Evolutionary conservation across 35 echinoderm and acorn worm species (phyloP).

Genomic region (Nesometra sesokonis): DNA sequence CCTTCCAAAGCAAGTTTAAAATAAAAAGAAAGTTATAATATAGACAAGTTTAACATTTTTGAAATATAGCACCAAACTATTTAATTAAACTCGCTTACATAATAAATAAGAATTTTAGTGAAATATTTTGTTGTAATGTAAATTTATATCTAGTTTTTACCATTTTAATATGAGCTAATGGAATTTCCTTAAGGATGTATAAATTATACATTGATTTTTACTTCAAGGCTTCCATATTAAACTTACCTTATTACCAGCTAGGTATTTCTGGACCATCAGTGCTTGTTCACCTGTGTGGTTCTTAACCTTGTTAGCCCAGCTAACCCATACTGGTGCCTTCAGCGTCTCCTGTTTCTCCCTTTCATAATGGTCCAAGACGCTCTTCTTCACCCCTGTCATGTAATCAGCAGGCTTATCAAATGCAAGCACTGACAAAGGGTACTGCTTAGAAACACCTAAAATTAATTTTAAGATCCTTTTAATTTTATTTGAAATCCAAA

Average conservation of each 20-base stretch:
- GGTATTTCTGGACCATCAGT: constrained; percentile 73
- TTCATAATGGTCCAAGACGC: constrained; percentile 20
- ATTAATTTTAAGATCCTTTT: not conserved
- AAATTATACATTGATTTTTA: too few relatives aligned
- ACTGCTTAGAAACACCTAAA: constrained; percentile 46
- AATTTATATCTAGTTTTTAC: too few relatives aligned
- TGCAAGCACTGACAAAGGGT: constrained; percentile 46
- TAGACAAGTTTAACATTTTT: too few relatives aligned
- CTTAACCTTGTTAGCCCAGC: constrained; percentile 41
- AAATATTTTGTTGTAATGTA: too few relatives aligned
- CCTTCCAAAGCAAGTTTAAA: too few relatives aligned
- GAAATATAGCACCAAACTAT: too few relatives aligned
- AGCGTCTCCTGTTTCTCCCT: constrained; percentile 28
- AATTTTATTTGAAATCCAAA: too few relatives aligned
- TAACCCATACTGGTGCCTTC: constrained; percentile 57
- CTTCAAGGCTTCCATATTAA: not conserved
- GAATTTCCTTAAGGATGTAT: too few relatives aligned
- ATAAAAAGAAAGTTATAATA: too few relatives aligned
- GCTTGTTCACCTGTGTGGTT: constrained; percentile 92
- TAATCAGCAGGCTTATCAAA: constrained; percentile 72
- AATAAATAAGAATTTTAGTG: too few relatives aligned
- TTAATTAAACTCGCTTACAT: too few relatives aligned
- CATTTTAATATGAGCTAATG: too few relatives aligned
- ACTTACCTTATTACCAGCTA: constrained; percentile 62
- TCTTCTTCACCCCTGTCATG: constrained; percentile 54